These are phyloP conservation scores for Pemphigus obesinymphae DNA, from an alignment of 1,140 invertebrate species.

Conservation along the genomic window DNA sequence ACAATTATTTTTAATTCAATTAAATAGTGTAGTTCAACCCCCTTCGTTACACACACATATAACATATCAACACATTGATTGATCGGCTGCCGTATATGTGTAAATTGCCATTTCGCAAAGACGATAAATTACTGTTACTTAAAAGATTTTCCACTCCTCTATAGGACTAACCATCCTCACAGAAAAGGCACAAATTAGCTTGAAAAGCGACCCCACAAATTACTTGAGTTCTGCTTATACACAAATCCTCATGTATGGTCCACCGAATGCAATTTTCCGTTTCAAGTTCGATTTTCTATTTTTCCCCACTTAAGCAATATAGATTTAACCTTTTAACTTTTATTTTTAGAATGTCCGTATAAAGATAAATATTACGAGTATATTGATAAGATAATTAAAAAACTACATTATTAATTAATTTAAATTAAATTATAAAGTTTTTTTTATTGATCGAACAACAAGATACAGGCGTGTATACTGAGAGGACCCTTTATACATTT, in stretches of 20 bases:
- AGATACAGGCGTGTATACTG: no score
- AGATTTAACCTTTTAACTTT: not conserved
- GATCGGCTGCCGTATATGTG: conserved; percentile 19
- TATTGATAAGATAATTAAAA: no score
- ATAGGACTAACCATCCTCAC: not conserved
- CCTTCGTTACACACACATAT: not conserved
- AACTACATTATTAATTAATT: no score
- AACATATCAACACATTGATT: conserved; percentile 32
- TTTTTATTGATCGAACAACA: no score
- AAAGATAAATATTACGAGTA: no score
- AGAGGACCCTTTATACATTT: no score
- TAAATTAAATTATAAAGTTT: no score
- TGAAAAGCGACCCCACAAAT: conserved; percentile 21
- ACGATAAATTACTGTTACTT: conserved; percentile 37
- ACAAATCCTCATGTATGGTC: not conserved
- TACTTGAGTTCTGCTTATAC: not conserved
- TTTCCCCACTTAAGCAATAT: not conserved
- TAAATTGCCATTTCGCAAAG: conserved; percentile 27
- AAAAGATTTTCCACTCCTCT: conserved; percentile 14
- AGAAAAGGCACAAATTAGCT: conserved; percentile 24
- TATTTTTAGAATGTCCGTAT: not conserved
- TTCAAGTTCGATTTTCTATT: not conserved
- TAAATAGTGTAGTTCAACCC: not conserved
- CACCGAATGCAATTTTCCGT: not conserved
- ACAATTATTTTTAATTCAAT: conserved; percentile 10